These are phyloP conservation scores for Arnoldichthys spilopterus DNA, from an alignment of 2,797 vertebrate species.

Conservation along the genomic window DNA sequence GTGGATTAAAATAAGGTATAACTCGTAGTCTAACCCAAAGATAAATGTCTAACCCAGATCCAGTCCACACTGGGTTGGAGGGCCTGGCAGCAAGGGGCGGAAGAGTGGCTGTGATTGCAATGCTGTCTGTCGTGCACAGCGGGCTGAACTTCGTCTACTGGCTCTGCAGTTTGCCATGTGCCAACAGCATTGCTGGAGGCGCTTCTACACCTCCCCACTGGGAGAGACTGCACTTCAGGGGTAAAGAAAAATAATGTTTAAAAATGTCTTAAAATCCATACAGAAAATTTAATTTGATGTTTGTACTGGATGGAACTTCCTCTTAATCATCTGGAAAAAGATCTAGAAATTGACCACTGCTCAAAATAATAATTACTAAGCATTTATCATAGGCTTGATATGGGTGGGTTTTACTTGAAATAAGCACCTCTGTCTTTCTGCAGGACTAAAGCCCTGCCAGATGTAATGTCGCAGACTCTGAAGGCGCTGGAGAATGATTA, in stretches of 20 bases:
- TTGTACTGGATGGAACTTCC: neutral
- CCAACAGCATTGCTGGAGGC: conserved; percentile 75
- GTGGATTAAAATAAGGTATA: neutral
- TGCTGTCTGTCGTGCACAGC: conserved; percentile 55
- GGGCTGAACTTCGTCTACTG: conserved; percentile 80
- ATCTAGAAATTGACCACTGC: neutral
- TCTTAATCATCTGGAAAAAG: neutral
- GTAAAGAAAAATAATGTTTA: conserved; percentile 33
- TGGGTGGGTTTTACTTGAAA: neutral
- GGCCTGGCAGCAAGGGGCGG: neutral
- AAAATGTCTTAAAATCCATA: neutral
- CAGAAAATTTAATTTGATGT: neutral
- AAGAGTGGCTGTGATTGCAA: conserved; percentile 41
- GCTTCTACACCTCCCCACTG: conserved; percentile 62
- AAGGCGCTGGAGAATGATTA: conserved; percentile 68
- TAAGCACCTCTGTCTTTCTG: neutral
- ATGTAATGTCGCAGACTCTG: conserved; percentile 53
- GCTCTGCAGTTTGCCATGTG: conserved; percentile 77
- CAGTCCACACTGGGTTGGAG: conserved; percentile 21
- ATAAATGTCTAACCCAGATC: neutral
- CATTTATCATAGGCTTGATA: neutral
- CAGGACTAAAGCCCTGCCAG: conserved; percentile 55
- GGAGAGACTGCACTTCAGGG: conserved; percentile 31
- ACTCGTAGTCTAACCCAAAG: neutral
- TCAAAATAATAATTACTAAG: neutral